Conservation (phyloP, 2,797 vertebrate genomes). For the Falco rusticolus region DNA sequence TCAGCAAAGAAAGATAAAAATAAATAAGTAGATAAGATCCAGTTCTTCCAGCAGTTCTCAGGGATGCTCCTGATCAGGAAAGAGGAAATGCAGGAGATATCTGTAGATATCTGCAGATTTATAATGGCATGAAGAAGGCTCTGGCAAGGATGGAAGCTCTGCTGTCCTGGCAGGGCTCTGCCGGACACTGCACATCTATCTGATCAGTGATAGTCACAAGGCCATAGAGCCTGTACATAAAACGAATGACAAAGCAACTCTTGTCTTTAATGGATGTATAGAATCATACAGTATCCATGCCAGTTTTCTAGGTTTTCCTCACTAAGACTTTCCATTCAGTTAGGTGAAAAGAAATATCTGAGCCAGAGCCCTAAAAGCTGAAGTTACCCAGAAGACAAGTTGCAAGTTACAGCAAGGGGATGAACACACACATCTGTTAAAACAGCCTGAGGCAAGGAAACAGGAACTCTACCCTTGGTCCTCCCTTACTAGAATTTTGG, state of each 20-base stretch:
- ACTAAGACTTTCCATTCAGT: background rate
- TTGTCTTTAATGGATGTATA: background rate
- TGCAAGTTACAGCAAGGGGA: background rate
- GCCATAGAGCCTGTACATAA: background rate
- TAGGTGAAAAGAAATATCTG: background rate
- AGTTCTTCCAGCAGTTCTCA: background rate
- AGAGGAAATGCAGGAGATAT: background rate
- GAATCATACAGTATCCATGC: background rate
- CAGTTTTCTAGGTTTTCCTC: background rate
- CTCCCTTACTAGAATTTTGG: background rate
- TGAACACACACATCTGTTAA: background rate
- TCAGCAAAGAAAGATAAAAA: background rate
- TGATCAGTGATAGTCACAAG: background rate
- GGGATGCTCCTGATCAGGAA: background rate
- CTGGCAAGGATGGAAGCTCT: background rate
- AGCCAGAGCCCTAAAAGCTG: background rate
- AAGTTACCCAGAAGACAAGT: background rate
- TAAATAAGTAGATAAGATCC: background rate
- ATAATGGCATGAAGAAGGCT: background rate
- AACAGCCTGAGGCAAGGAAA: background rate
- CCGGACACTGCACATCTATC: background rate
- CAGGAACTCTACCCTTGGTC: background rate
- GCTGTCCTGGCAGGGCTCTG: background rate
- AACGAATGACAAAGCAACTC: background rate
- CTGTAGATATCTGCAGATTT: background rate